Evolutionary conservation across 2,888 invertebrate species (phyloP), one percentile per base, ranked within the genome.

Genomic region (Ennomos quercinarius): DNA sequence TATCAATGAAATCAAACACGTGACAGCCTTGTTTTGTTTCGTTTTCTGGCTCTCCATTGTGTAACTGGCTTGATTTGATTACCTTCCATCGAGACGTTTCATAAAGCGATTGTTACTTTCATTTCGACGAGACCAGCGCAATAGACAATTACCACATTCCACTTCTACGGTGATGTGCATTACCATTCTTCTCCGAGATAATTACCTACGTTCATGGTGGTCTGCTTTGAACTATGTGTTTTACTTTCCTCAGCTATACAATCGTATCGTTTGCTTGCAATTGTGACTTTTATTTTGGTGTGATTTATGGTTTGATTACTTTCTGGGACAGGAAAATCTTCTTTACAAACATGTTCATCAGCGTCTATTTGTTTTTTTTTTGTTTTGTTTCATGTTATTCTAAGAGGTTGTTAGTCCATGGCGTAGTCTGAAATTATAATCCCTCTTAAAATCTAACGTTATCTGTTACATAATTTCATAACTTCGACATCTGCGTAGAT

Each of bases 51-150:
- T 73, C 38, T 74, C 74, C 77, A 82, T 89, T 91, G 87, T 80
- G 88, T 78, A 89, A 89, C 78, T 67, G 70, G 62, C 74, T 72
- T 80, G 82, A 86, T 89, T 85, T 84, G 86, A 84, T 86, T 87
- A 86, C 82, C 82, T 78, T 80, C 83, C 74, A 80, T 72, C 72
- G 78, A 86, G 86, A 84, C 78, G 83, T 86, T 88, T 87, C 85
- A 87, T 87, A 83, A 84, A 86, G 78, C 81, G 81, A 86, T 88
- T 88, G 87, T 86, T 88, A 86, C 88, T 90, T 90, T 89, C 89
- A 84, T 89, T 89, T 84, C 78, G 76, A 71, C 63, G 65, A 53
- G 70, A 73, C 64, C 74, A 70, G 69, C 79, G 82, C 80, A 82
- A 82, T 80, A 72, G 75, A 69, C 77, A 73, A 70, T 75, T 76